Evolutionary conservation across 1,140 invertebrate genomes (phyloP).

Genomic region (Chionoecetes opilio): DNA sequence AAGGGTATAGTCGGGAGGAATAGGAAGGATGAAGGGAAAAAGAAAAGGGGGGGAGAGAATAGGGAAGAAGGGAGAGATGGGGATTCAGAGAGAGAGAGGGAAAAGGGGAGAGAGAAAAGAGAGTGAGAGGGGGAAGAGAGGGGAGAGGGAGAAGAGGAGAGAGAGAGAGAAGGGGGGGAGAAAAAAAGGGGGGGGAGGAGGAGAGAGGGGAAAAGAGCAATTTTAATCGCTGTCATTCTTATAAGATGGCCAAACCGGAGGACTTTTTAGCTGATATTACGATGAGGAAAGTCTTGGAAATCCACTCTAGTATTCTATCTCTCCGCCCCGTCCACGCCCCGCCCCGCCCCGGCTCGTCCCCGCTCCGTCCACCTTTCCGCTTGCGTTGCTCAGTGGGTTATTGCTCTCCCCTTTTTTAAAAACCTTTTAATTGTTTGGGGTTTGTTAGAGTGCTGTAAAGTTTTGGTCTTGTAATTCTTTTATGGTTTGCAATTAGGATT

Average conservation of each 20-base stretch:
- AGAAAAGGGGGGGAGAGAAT: not conserved
- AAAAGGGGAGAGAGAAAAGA: not conserved
- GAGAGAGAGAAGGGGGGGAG: too few relatives aligned
- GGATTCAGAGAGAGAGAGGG: not conserved
- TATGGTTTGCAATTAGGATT: too few relatives aligned
- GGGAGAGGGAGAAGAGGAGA: too few relatives aligned
- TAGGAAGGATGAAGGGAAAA: not conserved
- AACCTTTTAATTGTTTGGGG: too few relatives aligned
- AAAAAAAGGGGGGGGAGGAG: too few relatives aligned
- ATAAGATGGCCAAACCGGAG: not conserved
- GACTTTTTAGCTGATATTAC: not conserved
- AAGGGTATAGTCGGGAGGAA: not conserved
- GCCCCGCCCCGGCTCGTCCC: not conserved
- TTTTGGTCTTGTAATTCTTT: too few relatives aligned
- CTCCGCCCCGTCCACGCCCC: not conserved
- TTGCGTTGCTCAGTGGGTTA: too few relatives aligned
- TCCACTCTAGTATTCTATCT: not conserved
- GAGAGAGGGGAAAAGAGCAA: conserved; percentile 5
- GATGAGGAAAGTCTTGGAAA: not conserved
- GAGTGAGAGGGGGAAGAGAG: too few relatives aligned
- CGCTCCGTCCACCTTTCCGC: not conserved
- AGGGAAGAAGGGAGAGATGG: not conserved
- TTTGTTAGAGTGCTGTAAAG: too few relatives aligned
- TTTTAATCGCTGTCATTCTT: not conserved
- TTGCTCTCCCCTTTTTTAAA: too few relatives aligned